Evolutionary conservation across 1,140 invertebrate species (phyloP).

Genomic region (Orussus abietinus): DNA sequence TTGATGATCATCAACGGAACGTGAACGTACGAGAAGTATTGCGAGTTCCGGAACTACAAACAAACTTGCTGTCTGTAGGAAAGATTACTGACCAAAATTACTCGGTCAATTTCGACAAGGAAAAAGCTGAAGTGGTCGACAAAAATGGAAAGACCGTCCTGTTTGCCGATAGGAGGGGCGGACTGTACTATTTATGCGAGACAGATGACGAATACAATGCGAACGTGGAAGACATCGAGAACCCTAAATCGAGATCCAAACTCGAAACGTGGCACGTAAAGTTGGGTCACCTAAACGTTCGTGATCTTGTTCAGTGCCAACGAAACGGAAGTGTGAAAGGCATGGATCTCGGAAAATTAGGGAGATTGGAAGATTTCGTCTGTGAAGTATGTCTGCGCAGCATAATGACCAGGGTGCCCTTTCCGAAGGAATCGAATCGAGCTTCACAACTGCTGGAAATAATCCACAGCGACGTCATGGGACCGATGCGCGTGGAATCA

Average conservation of each 20-base stretch:
- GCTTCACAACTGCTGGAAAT: slow-evolving; percentile 28
- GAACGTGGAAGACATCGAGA: not conserved
- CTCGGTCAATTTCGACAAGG: slow-evolving; percentile 11
- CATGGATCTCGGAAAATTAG: slow-evolving; percentile 1
- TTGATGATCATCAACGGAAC: slow-evolving; percentile 1
- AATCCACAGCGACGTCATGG: slow-evolving; percentile 40
- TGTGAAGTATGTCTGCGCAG: not conserved
- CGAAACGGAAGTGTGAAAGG: slow-evolving; percentile 4
- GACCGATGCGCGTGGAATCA: slow-evolving; percentile 27
- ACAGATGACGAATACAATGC: not conserved
- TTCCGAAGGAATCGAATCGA: slow-evolving; percentile 8
- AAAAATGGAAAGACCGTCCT: not conserved
- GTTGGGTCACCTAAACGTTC: slow-evolving; percentile 7
- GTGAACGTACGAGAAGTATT: slow-evolving; percentile 13
- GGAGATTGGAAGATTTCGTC: too few species aligned
- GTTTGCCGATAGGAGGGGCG: slow-evolving; percentile 4
- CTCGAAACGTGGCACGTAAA: not conserved
- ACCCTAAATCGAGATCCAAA: not conserved
- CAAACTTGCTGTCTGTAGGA: slow-evolving; percentile 18
- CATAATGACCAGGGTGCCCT: slow-evolving; percentile 16
- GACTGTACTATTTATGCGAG: slow-evolving; percentile 4
- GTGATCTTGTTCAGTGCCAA: not conserved
- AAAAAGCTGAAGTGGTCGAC: slow-evolving; percentile 5
- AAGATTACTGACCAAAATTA: slow-evolving; percentile 15
- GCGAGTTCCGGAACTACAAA: slow-evolving; percentile 16